Conservation (phyloP, 2,888 invertebrate species). For the Plebejus argus region DNA sequence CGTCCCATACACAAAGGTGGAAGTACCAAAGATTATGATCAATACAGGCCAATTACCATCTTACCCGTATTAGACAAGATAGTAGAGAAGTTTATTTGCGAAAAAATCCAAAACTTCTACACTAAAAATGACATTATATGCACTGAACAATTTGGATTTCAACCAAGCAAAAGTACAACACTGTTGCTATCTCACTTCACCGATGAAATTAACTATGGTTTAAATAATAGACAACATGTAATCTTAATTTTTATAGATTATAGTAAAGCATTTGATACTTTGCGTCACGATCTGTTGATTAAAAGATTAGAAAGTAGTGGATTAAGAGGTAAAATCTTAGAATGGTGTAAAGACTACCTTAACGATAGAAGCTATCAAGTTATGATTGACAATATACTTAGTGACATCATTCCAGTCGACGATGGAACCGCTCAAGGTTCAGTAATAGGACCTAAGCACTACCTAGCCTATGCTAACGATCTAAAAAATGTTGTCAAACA, state of each 20-base stretch:
- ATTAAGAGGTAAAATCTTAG: constrained; percentile 34
- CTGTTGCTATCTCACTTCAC: no score
- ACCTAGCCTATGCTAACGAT: no score
- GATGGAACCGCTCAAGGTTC: constrained; percentile 40
- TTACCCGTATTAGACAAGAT: constrained; percentile 33
- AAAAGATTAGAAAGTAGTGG: constrained; percentile 24
- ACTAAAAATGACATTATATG: constrained; percentile 17
- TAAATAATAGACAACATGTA: no score
- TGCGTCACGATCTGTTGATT: constrained; percentile 17
- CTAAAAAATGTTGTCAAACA: constrained; percentile 20
- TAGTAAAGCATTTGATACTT: no score
- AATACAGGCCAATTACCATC: constrained; percentile 33
- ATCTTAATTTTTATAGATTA: no score
- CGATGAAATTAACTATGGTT: no score
- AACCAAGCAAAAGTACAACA: no score
- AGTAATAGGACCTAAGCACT: no score
- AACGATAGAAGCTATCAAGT: constrained; percentile 33
- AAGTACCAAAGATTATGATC: constrained; percentile 7
- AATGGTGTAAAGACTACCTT: constrained; percentile 37
- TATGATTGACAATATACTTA: constrained; percentile 24
- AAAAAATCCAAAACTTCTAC: constrained; percentile 30
- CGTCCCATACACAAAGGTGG: no score
- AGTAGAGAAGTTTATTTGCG: constrained; percentile 31
- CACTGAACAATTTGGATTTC: no score
- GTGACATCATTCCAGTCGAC: constrained; percentile 24